phyloP scores from a whole-genome alignment of 2,888 invertebrate genomes.

The Drosophila nigricruria region DNA sequence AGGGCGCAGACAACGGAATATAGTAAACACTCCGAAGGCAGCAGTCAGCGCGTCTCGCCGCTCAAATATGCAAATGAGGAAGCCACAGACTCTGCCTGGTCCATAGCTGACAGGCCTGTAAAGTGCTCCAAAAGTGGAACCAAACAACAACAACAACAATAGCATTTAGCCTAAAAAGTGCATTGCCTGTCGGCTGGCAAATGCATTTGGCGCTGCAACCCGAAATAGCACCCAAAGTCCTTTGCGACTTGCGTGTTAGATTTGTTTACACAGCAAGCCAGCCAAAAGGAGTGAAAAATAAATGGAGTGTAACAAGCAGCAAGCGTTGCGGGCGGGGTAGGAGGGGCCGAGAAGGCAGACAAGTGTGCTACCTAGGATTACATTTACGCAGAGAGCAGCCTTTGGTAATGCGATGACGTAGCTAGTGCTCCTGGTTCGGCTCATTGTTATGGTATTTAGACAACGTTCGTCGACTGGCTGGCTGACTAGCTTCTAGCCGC shows the following conservation, averaged over 20 bases:
- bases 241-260: slow-evolving; percentile 56
- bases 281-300: slow-evolving; percentile 77
- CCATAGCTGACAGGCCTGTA: slow-evolving; percentile 44
- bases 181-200: slow-evolving; percentile 40
- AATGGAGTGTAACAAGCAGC: slow-evolving; percentile 72
- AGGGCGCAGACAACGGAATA: slow-evolving; percentile 27
- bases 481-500: slow-evolving; percentile 48
- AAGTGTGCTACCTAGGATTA: slow-evolving; percentile 59
- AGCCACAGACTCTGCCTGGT: slow-evolving; percentile 16
- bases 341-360: background rate
- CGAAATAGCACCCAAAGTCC: slow-evolving; percentile 41
- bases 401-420: slow-evolving; percentile 75
- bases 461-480: slow-evolving; percentile 27
- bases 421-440: slow-evolving; percentile 34
- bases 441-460: slow-evolving; percentile 56
- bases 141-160: slow-evolving; percentile 36
- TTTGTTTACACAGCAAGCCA: slow-evolving; percentile 59
- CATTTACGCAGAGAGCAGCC: slow-evolving; percentile 66
- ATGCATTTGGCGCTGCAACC: slow-evolving; percentile 44
- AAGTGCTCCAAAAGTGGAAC: slow-evolving; percentile 58
- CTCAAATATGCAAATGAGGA: slow-evolving; percentile 77
- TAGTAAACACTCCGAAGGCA: slow-evolving; percentile 40
- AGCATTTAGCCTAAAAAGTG: slow-evolving; percentile 63
- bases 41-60: slow-evolving; percentile 30
- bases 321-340: background rate